Percentiles rank a stretch among this genome's conserved stretches.
phyloP scores from a whole-genome alignment of 2,888 invertebrate genomes.

The Eupithecia vulgata region DNA sequence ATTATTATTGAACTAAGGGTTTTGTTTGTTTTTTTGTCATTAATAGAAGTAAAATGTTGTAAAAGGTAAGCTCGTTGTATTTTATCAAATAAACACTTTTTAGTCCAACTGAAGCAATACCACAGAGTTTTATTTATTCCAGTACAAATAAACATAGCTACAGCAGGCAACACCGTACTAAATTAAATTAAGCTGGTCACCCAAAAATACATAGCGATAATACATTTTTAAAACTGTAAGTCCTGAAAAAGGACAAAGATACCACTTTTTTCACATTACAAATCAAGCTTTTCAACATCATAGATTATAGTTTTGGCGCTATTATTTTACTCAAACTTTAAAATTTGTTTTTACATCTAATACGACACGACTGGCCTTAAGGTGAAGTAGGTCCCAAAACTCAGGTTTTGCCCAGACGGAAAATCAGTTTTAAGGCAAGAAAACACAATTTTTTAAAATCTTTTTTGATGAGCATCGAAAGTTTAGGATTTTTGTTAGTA shows the following conservation, averaged over 20 bases:
- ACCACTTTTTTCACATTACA: no score
- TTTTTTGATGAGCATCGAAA: no score
- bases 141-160: background rate
- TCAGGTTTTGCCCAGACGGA: no score
- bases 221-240: background rate
- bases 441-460: no score
- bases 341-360: no score
- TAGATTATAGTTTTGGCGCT: no score
- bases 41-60: conserved; percentile 84
- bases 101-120: conserved; percentile 84
- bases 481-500: no score
- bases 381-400: no score
- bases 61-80: conserved; percentile 85
- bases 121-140: conserved; percentile 64
- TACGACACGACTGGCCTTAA: no score
- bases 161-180: background rate
- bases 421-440: no score
- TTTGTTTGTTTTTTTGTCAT: conserved; percentile 84
- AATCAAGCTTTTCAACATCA: no score
- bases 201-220: background rate
- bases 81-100: conserved; percentile 85
- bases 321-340: no score
- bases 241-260: background rate
- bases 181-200: background rate
- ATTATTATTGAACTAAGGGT: conserved; percentile 82